These are phyloP conservation scores for Lepidurus arcticus DNA, from an alignment of 1,140 invertebrate species.

Conservation along the genomic window DNA sequence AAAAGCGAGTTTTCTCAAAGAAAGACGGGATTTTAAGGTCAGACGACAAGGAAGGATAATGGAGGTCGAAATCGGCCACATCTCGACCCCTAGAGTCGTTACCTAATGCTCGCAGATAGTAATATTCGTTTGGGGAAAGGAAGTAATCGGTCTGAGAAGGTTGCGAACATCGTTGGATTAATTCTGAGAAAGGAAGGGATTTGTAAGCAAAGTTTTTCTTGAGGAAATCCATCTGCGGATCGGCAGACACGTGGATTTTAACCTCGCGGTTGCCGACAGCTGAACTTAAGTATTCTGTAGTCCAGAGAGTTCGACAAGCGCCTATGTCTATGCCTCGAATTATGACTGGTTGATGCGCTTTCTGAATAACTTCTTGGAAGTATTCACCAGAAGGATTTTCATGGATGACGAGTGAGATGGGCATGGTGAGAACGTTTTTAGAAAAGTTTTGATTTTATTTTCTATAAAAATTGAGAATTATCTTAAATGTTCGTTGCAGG, in stretches of 20 bases:
- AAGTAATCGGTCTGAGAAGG: slow-evolving; percentile 45
- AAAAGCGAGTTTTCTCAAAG: slow-evolving; percentile 47
- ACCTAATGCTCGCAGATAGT: slow-evolving; percentile 54
- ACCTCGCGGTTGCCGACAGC: slow-evolving; percentile 45
- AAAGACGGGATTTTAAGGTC: slow-evolving; percentile 50
- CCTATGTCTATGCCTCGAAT: slow-evolving; percentile 51
- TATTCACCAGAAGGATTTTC: not conserved
- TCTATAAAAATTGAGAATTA: not conserved
- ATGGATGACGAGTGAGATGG: not conserved
- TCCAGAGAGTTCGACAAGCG: slow-evolving; percentile 50
- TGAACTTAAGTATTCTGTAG: slow-evolving; percentile 47
- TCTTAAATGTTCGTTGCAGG: not conserved
- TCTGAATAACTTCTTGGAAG: not conserved
- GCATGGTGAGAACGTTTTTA: not conserved
- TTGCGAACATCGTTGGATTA: slow-evolving; percentile 46
- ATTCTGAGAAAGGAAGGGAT: slow-evolving; percentile 48
- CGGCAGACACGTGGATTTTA: slow-evolving; percentile 51
- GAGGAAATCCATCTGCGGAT: slow-evolving; percentile 51
- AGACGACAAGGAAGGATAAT: slow-evolving; percentile 49
- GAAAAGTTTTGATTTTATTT: not conserved
- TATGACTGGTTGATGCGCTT: slow-evolving; percentile 43
- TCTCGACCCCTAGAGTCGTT: slow-evolving; percentile 51
- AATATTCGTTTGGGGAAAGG: slow-evolving; percentile 46
- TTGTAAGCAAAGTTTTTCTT: slow-evolving; percentile 55
- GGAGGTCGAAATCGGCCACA: slow-evolving; percentile 48